Evolutionary conservation across 1,140 invertebrate genomes (phyloP).

Genomic region (Drosophila bipectinata): DNA sequence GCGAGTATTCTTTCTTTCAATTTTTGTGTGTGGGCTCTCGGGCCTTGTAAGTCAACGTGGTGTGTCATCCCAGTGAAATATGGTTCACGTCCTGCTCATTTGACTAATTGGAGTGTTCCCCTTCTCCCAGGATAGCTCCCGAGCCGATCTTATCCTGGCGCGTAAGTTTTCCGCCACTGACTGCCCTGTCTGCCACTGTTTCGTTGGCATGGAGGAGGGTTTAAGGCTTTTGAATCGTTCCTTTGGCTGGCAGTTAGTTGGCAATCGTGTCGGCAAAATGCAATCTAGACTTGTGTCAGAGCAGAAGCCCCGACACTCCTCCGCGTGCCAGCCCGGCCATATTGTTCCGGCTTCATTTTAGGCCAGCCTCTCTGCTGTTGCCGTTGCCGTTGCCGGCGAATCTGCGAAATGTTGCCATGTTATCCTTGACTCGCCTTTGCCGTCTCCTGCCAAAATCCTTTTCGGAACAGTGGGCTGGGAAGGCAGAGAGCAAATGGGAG

Average conservation of each 20-base stretch:
- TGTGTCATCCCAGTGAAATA: constrained; percentile 53
- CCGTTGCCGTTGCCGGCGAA: constrained; percentile 46
- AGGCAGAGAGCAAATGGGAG: constrained; percentile 3
- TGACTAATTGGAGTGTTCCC: constrained; percentile 53
- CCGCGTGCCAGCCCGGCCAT: not conserved
- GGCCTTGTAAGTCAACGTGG: constrained; percentile 48
- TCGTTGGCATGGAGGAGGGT: not conserved
- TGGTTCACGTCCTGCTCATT: constrained; percentile 59
- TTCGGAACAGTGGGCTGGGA: not conserved
- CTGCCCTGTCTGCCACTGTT: not conserved
- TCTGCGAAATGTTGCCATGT: constrained; percentile 50
- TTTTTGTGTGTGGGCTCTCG: not conserved
- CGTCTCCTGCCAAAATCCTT: constrained; percentile 41
- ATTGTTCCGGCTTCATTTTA: constrained; percentile 20
- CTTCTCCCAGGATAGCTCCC: not conserved
- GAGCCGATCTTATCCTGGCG: constrained; percentile 12
- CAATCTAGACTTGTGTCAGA: constrained; percentile 51
- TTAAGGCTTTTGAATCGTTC: constrained; percentile 21
- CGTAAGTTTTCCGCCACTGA: not conserved
- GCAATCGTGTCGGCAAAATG: constrained; percentile 37
- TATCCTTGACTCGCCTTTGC: constrained; percentile 51
- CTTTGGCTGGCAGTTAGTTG: constrained; percentile 30
- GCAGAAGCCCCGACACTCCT: constrained; percentile 1
- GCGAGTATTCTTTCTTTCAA: constrained; percentile 2
- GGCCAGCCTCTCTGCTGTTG: constrained; percentile 54